Percentiles rank a stretch among this genome's conserved stretches.
Evolutionary conservation across 2,113 vertebrate species (phyloP).

Genomic region (Piprites chloris): DNA sequence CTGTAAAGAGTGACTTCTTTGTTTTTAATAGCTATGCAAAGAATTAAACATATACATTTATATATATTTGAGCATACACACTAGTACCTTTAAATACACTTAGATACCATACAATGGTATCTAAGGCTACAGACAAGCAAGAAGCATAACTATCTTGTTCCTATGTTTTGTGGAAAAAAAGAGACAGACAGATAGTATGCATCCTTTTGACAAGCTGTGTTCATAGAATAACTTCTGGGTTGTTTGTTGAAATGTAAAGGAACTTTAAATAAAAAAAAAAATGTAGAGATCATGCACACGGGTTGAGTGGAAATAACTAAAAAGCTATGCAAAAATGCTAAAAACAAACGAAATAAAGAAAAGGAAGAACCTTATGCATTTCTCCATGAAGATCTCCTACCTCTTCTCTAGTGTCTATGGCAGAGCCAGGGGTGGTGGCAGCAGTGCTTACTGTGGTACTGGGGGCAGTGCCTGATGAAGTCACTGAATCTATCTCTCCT

Average conservation of each 20-base stretch:
- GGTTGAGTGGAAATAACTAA: constrained; percentile 47
- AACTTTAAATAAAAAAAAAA: constrained; percentile 63
- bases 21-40: background rate
- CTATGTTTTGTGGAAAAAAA: constrained; percentile 36
- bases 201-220: background rate
- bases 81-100: constrained; percentile 6
- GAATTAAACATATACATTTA: background rate
- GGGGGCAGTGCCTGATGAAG: constrained; percentile 96
- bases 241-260: constrained; percentile 38
- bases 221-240: constrained; percentile 37
- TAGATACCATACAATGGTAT: constrained; percentile 27
- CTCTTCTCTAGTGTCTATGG: constrained; percentile 99
- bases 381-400: constrained; percentile 93
- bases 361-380: constrained; percentile 92
- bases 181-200: constrained; percentile 33
- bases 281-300: constrained; percentile 64
- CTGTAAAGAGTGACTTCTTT: constrained; percentile 14
- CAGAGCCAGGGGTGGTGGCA: constrained; percentile 97
- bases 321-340: constrained; percentile 71
- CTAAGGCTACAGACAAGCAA: constrained; percentile 37
- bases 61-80: background rate
- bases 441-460: constrained; percentile 99
- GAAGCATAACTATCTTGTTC: constrained; percentile 13
- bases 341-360: constrained; percentile 85
- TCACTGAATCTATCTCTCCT: constrained; percentile 98